phyloP scores from a whole-genome alignment of 2,113 vertebrate species.

The sheep (Ovis aries) region DNA sequence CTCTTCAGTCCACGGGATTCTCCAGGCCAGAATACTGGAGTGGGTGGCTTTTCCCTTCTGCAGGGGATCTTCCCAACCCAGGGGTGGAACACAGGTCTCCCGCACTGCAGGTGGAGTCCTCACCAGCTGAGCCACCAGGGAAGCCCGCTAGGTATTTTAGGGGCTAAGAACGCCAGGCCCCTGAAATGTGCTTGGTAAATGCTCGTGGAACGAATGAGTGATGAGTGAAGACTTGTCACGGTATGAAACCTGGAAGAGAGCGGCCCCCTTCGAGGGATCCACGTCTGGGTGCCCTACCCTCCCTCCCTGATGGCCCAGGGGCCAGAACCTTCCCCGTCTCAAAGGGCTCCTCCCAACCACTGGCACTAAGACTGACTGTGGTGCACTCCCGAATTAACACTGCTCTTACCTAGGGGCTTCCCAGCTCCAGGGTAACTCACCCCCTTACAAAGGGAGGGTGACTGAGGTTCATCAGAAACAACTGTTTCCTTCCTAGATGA shows the following conservation, averaged over 20 bases:
- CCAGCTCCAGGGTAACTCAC: not conserved
- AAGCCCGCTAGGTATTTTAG: not conserved
- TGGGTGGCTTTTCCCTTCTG: not conserved
- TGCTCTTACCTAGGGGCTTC: not conserved
- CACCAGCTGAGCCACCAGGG: not conserved
- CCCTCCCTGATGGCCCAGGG: not conserved
- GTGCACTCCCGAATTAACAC: not conserved
- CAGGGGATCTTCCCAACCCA: not conserved
- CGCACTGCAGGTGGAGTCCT: rapidly evolving
- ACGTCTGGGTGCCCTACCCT: not conserved
- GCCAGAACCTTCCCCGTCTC: not conserved
- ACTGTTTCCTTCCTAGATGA: not conserved
- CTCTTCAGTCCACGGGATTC: not conserved
- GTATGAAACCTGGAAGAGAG: not conserved
- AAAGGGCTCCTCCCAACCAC: not conserved
- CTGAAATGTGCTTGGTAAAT: not conserved
- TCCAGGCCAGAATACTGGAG: not conserved
- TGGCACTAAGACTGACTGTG: not conserved
- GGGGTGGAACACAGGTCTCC: rapidly evolving
- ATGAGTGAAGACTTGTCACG: not conserved
- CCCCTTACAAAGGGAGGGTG: not conserved
- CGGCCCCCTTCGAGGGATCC: not conserved
- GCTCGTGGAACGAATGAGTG: not conserved
- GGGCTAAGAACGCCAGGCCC: not conserved
- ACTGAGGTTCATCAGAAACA: not conserved